Conservation (phyloP, 1,140 invertebrate genomes). For the Ips nitidus region DNA sequence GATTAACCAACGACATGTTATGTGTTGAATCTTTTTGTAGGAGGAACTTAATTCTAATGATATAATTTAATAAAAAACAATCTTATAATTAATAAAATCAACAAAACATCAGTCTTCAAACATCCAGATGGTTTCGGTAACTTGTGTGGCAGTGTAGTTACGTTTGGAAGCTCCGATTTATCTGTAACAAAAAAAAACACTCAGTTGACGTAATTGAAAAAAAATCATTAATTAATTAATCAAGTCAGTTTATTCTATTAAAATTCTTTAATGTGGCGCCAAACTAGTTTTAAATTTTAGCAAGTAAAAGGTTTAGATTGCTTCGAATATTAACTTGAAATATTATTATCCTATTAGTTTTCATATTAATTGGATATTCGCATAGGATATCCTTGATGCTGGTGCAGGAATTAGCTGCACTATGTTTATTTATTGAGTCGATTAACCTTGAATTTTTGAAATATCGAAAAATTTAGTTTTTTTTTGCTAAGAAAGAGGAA, state of each 20-base stretch:
- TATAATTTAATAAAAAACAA: slow-evolving; percentile 52
- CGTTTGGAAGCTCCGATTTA: slow-evolving; percentile 33
- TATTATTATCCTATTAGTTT: background rate
- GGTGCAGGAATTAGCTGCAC: slow-evolving; percentile 10
- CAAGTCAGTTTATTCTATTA: background rate
- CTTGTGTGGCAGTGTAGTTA: slow-evolving; percentile 50
- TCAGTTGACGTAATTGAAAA: background rate
- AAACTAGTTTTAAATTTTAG: slow-evolving; percentile 1
- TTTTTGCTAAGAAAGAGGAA: background rate
- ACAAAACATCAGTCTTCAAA: slow-evolving; percentile 52
- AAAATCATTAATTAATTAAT: background rate
- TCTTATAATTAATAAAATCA: slow-evolving; percentile 51
- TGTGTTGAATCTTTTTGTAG: slow-evolving; percentile 34
- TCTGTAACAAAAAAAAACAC: slow-evolving; percentile 43
- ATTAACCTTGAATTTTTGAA: slow-evolving; percentile 7
- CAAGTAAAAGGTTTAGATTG: slow-evolving; percentile 2
- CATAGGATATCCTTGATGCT: slow-evolving; percentile 5
- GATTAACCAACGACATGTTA: slow-evolving; percentile 22
- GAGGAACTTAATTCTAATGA: slow-evolving; percentile 47
- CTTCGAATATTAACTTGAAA: background rate
- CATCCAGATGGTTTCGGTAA: slow-evolving; percentile 50
- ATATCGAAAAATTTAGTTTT: background rate
- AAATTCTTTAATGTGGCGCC: background rate
- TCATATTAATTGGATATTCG: slow-evolving; percentile 1
- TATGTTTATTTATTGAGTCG: slow-evolving; percentile 10